Evolutionary conservation across 2,888 invertebrate genomes (phyloP).

Genomic region (Tupiocoris notatus): DNA sequence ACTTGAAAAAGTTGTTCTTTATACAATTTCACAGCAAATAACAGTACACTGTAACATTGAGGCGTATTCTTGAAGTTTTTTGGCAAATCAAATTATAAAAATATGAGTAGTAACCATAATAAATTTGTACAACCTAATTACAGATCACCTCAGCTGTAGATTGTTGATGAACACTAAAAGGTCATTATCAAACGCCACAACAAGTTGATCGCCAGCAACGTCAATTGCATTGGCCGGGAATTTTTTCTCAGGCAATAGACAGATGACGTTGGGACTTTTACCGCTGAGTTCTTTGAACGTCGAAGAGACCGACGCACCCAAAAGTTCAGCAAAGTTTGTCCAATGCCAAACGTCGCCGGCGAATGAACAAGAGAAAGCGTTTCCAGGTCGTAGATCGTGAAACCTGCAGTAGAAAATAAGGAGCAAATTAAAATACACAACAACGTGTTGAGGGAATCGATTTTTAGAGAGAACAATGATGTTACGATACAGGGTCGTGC

Average conservation of each 20-base stretch:
- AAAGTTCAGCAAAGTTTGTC: constrained; percentile 41
- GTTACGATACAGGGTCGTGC: no score
- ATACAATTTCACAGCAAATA: no score
- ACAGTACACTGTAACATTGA: no score
- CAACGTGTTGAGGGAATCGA: no score
- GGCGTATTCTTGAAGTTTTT: no score
- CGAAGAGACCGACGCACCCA: constrained; percentile 23
- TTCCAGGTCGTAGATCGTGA: constrained; percentile 41
- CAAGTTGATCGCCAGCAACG: constrained; percentile 40
- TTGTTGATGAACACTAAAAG: constrained; percentile 39
- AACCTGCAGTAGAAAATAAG: constrained; percentile 11
- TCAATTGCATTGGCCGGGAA: constrained; percentile 44
- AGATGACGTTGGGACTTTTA: constrained; percentile 31
- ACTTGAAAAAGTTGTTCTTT: no score
- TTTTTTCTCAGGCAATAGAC: constrained; percentile 35
- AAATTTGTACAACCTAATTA: background rate
- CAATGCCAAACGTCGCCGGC: constrained; percentile 46
- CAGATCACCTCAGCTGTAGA: constrained; percentile 33
- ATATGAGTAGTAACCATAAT: background rate
- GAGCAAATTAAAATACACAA: no score
- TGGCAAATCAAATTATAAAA: no score
- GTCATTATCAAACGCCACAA: constrained; percentile 43
- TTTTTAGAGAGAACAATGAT: no score
- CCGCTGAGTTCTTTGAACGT: background rate
- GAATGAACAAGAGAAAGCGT: constrained; percentile 40